A percentile compares a stretch with the other conserved stretches of the same genome.
Evolutionary conservation across 2,797 vertebrate species (phyloP).

Genomic region (Labeo calbasu): DNA sequence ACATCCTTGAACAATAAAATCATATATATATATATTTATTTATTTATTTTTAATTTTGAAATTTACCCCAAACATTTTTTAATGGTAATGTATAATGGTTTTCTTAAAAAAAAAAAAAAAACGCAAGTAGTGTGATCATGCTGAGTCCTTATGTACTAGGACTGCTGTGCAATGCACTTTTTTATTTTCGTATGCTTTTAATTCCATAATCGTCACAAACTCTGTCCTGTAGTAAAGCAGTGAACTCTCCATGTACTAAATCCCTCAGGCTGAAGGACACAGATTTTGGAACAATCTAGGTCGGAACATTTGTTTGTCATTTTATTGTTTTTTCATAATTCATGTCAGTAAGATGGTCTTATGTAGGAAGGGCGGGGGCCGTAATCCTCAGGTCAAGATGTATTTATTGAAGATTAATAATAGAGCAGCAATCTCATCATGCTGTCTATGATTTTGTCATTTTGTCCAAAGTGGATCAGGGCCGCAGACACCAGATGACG

Average conservation of each 20-base stretch:
- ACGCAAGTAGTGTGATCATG: neutral
- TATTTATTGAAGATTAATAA: slow-evolving; percentile 89
- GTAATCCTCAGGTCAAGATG: slow-evolving; percentile 84
- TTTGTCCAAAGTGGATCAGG: slow-evolving; percentile 71
- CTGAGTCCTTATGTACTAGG: neutral
- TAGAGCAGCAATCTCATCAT: slow-evolving; percentile 83
- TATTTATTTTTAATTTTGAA: too few species aligned
- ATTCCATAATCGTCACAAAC: neutral
- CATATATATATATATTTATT: too few species aligned
- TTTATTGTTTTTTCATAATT: slow-evolving; percentile 74
- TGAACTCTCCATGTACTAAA: slow-evolving; percentile 6
- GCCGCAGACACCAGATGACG: neutral
- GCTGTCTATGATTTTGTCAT: slow-evolving; percentile 83
- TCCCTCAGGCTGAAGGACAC: neutral
- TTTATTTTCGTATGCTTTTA: neutral
- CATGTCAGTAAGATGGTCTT: slow-evolving; percentile 71
- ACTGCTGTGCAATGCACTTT: neutral
- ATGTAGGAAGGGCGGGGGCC: slow-evolving; percentile 65
- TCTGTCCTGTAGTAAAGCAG: neutral
- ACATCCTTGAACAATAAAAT: too few species aligned
- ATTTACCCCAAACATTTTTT: too few species aligned
- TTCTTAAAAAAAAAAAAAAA: neutral
- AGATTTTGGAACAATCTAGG: slow-evolving; percentile 43
- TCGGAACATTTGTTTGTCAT: slow-evolving; percentile 68
- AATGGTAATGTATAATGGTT: neutral